Base-by-base conservation (phyloP, 2,797 vertebrate genomes). In the Furcifer pardalis region DNA sequence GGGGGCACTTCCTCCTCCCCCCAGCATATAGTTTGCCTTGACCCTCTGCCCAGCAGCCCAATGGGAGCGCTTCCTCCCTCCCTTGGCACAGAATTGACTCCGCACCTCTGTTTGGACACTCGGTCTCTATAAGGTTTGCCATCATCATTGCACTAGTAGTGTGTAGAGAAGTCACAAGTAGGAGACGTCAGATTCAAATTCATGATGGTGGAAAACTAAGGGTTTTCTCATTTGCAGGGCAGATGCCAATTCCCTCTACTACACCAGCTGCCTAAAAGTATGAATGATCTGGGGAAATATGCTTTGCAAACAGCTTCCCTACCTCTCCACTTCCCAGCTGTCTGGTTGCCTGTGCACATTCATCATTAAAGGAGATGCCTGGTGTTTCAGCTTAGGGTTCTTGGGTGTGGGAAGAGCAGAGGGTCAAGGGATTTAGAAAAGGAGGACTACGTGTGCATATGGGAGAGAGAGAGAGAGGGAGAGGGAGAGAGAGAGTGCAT, bases 341-440 rank as follows among this genome's bases (percentile, higher is more conserved):
- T 15, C 40, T 65, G 13, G 44, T 46, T n/a, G 12, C 63, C 13
- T 32, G 7, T 85, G 4, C 87, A 0, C 77, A 35, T 88, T 89
- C 86, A 65, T 78, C 49, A 74, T 77, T 35, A 46, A 77, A 86
- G 86, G 32, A 91, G 94, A 90, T 93, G 90, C 92, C 90, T 83
- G 78, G 88, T 88, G 92, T 90, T 88, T 25, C 90, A 93, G 94
- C 90, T 91, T 88, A 92, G 56, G 86, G 89, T 74, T 81, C 66
- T 0, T 17, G 42, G 94, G 84, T 89, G 32, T 25, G 37, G 81
- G 92, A 85, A 89, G 87, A 90, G 90, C 91, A 85, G 90, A 91
- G 81, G 84, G 89, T 78, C 90, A 92, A 93, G 95, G 91, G 92
- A 71, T 90, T 91, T 93, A 92, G 89, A 82, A 63, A 79, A 76